Percentiles rank a stretch among this genome's conserved stretches.
Evolutionary conservation across 2,113 vertebrate genomes (phyloP).

Genomic region (Pseudolaguvia tuberculata): DNA sequence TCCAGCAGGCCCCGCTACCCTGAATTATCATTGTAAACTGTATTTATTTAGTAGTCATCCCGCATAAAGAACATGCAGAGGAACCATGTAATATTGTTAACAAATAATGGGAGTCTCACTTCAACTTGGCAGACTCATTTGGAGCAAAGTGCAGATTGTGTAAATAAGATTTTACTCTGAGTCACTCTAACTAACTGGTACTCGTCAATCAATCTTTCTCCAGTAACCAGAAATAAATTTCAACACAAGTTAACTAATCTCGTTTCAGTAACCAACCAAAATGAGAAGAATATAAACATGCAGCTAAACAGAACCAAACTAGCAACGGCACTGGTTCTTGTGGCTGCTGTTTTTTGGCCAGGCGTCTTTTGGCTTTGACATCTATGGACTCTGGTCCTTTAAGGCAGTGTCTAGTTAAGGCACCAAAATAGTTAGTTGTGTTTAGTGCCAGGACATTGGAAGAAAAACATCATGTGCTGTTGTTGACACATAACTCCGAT

Average conservation of each 20-base stretch:
- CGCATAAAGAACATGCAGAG: background rate
- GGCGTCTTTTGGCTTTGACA: constrained; percentile 13
- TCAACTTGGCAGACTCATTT: constrained; percentile 8
- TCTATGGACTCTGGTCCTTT: constrained; percentile 31
- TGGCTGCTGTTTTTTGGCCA: constrained; percentile 16
- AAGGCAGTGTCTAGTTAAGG: constrained; percentile 34
- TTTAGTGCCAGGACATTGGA: constrained; percentile 51
- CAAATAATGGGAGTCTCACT: constrained; percentile 18
- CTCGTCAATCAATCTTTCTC: constrained; percentile 1
- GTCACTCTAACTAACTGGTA: constrained; percentile 1
- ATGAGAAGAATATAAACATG: constrained; percentile 10
- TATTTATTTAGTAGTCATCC: too few relatives aligned
- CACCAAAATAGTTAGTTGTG: constrained; percentile 34
- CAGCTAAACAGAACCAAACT: constrained; percentile 15
- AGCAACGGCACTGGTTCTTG: background rate
- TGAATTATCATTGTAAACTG: too few relatives aligned
- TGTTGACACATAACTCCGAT: constrained; percentile 53
- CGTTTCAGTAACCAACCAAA: background rate
- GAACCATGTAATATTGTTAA: background rate
- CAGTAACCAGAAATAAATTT: background rate
- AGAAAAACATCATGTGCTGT: constrained; percentile 61
- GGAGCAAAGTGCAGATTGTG: background rate
- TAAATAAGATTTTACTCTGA: background rate
- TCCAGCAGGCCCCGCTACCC: too few relatives aligned
- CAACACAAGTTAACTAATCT: constrained; percentile 13